A percentile compares a stretch with the other conserved stretches of the same genome.
phyloP scores from a whole-genome alignment of 2,113 vertebrate genomes.

The Sapayoa aenigma region DNA sequence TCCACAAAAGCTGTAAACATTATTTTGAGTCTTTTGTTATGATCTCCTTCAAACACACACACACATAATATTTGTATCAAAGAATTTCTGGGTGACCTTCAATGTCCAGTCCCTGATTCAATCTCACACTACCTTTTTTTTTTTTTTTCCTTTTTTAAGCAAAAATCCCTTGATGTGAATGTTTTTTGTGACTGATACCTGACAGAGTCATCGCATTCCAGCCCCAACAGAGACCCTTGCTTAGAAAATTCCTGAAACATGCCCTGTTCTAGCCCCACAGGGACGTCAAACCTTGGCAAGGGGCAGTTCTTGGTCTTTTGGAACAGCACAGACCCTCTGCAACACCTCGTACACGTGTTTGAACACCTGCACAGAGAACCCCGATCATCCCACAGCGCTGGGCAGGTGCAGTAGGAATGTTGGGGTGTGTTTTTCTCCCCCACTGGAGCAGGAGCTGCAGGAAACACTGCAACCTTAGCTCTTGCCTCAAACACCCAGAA shows the following conservation, averaged over 20 bases:
- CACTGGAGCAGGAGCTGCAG: background rate
- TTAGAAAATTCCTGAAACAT: background rate
- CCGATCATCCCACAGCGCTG: accelerated
- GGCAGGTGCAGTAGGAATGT: background rate
- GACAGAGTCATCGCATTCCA: background rate
- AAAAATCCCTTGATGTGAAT: background rate
- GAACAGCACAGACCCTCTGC: background rate
- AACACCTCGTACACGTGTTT: accelerated
- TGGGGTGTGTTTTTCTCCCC: background rate
- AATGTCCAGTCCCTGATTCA: background rate
- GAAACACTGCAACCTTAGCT: background rate
- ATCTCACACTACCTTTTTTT: accelerated
- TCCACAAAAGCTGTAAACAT: slow-evolving; percentile 73
- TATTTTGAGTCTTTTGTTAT: background rate
- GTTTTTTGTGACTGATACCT: background rate
- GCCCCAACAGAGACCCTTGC: background rate
- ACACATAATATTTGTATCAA: background rate
- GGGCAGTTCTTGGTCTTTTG: background rate
- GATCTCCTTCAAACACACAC: background rate
- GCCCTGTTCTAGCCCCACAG: background rate
- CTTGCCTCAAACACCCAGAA: background rate
- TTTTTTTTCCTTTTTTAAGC: background rate
- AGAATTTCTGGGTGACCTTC: background rate
- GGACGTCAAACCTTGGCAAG: background rate
- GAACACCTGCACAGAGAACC: background rate